Percentiles rank a stretch among this genome's conserved stretches.
Conservation (phyloP, 1,140 invertebrate species). For the Teleopsis dalmanni region DNA sequence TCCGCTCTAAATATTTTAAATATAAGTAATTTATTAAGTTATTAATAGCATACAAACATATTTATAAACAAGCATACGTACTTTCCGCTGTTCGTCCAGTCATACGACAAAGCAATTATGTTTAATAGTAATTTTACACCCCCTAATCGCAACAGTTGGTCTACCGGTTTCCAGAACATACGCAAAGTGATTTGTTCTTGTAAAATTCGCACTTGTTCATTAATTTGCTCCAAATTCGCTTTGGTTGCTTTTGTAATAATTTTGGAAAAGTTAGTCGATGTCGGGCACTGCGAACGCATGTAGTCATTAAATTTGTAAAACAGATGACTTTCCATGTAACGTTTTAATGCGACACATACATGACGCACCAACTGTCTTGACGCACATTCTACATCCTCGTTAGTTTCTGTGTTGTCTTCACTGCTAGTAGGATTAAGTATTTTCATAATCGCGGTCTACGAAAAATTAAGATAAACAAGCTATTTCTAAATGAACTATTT, state of each 20-base stretch:
- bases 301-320: slow-evolving; percentile 76
- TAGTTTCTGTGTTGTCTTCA: slow-evolving; percentile 61
- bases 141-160: slow-evolving; percentile 75
- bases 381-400: slow-evolving; percentile 85
- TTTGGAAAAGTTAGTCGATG: slow-evolving; percentile 13
- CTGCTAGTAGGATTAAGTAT: slow-evolving; percentile 57
- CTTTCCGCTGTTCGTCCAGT: slow-evolving; percentile 86
- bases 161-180: slow-evolving; percentile 77
- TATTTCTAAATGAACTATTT: neutral
- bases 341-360: slow-evolving; percentile 82
- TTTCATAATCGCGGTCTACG: slow-evolving; percentile 64
- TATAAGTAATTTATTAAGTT: neutral
- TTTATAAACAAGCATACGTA: slow-evolving; percentile 32
- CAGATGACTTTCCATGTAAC: slow-evolving; percentile 89
- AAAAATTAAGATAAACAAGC: slow-evolving; percentile 5
- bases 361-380: slow-evolving; percentile 91
- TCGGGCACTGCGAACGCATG: slow-evolving; percentile 47
- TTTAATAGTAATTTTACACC: slow-evolving; percentile 76
- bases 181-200: slow-evolving; percentile 69
- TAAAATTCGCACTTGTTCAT: slow-evolving; percentile 74
- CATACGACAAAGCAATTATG: slow-evolving; percentile 80
- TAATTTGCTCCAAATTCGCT: slow-evolving; percentile 67
- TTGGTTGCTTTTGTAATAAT: slow-evolving; percentile 22
- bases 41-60: neutral
- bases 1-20: slow-evolving; percentile 47